Evolutionary conservation across 2,113 vertebrate genomes (phyloP).

Genomic region (Formicarius rufipectus): DNA sequence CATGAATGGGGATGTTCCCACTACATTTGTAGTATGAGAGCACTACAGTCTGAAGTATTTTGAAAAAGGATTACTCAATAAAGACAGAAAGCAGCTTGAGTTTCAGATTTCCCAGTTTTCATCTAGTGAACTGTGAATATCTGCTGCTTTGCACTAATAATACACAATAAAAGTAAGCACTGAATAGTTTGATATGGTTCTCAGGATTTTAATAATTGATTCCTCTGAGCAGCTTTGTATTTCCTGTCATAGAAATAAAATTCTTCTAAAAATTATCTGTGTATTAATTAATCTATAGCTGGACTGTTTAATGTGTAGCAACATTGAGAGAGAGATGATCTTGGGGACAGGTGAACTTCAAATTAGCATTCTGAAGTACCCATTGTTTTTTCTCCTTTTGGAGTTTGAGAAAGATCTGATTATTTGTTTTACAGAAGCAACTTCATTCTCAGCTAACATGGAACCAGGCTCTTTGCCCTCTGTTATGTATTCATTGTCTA

Average conservation of each 20-base stretch:
- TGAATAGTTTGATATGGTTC: constrained; percentile 2
- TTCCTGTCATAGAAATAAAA: constrained; percentile 67
- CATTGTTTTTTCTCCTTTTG: not conserved
- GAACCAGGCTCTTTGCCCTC: not conserved
- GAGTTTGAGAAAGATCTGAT: not conserved
- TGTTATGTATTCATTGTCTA: not conserved
- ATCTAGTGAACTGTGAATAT: not conserved
- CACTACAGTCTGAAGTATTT: not conserved
- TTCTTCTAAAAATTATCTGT: not conserved
- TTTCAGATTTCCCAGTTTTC: not conserved
- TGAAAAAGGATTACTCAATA: not conserved
- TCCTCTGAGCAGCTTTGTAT: constrained; percentile 37
- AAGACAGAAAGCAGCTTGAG: not conserved
- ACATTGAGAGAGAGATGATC: not conserved
- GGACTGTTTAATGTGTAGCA: not conserved
- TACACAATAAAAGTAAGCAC: not conserved
- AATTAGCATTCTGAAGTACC: not conserved
- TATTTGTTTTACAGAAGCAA: not conserved
- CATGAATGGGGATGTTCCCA: not conserved
- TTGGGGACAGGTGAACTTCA: not conserved
- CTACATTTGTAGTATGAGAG: not conserved
- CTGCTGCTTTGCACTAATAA: not conserved
- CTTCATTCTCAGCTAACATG: not conserved
- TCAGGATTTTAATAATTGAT: constrained; percentile 57
- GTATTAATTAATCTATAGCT: not conserved